These are phyloP conservation scores for Amorpha juglandis DNA, from an alignment of 2,888 invertebrate species.

Conservation along the genomic window DNA sequence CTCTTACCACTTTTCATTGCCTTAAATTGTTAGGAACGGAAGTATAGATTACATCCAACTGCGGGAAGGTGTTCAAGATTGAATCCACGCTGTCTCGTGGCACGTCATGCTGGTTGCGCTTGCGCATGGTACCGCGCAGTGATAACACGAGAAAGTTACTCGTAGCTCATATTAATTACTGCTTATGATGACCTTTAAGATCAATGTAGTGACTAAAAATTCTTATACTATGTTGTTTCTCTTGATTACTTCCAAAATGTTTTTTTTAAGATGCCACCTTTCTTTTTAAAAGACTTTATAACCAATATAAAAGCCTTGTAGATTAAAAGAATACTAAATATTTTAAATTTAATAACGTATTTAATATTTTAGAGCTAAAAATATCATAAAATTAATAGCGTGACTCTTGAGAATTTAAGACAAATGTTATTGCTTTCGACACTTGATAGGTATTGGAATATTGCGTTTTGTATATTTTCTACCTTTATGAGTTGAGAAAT, in stretches of 20 bases:
- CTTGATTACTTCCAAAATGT: too few relatives aligned
- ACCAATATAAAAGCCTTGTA: too few relatives aligned
- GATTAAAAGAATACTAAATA: too few relatives aligned
- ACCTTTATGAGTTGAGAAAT: background rate
- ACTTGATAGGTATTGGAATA: background rate
- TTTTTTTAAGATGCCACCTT: too few relatives aligned
- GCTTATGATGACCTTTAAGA: background rate
- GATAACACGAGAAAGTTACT: constrained; percentile 20
- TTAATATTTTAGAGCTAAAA: too few relatives aligned
- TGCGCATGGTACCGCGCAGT: constrained; percentile 5
- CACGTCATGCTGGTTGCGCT: constrained; percentile 16
- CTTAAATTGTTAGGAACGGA: background rate
- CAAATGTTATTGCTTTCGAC: background rate
- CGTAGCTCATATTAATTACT: background rate
- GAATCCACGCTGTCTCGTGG: background rate
- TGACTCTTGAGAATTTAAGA: background rate
- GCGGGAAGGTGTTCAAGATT: background rate
- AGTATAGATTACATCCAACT: constrained; percentile 2
- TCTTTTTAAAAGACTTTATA: too few relatives aligned
- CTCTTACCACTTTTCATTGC: too few relatives aligned
- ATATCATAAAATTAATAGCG: background rate
- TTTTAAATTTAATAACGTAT: too few relatives aligned
- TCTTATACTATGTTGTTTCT: too few relatives aligned
- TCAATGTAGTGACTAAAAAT: background rate
- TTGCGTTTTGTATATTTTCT: background rate